Conservation (phyloP, 2,888 invertebrate genomes). For the Caenorhabditis sp. region DNA sequence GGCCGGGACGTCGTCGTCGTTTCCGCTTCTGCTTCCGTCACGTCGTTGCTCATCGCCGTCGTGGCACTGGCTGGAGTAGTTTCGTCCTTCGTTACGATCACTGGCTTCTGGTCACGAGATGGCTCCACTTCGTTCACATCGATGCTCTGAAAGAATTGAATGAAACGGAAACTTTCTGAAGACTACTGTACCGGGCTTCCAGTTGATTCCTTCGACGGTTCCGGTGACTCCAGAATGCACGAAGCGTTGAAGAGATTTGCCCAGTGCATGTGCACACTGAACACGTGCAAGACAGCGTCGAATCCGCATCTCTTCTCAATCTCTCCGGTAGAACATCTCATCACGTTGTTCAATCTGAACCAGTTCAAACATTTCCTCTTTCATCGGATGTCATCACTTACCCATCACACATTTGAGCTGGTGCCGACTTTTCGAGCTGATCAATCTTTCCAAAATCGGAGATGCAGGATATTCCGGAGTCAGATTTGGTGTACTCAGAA, state of each 20-base stretch:
- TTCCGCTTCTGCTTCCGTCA: slow-evolving; percentile 27
- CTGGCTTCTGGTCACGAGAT: slow-evolving; percentile 61
- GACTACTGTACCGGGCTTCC: background rate
- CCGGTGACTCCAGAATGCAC: slow-evolving; percentile 62
- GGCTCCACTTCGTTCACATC: slow-evolving; percentile 59
- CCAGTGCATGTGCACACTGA: slow-evolving; percentile 72
- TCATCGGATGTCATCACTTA: slow-evolving; percentile 18
- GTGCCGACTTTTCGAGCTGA: slow-evolving; percentile 66
- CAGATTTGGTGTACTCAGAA: slow-evolving; percentile 62
- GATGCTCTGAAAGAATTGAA: slow-evolving; percentile 54
- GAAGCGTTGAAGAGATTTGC: slow-evolving; percentile 66
- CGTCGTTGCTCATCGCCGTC: slow-evolving; percentile 32
- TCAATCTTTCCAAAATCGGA: slow-evolving; percentile 69
- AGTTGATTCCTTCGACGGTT: slow-evolving; percentile 44
- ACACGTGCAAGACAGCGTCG: slow-evolving; percentile 76
- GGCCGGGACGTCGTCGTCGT: slow-evolving; percentile 21
- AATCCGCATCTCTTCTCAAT: slow-evolving; percentile 71
- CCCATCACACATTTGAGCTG: slow-evolving; percentile 67
- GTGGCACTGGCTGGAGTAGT: slow-evolving; percentile 36
- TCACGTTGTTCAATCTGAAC: slow-evolving; percentile 67
- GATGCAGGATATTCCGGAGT: slow-evolving; percentile 68
- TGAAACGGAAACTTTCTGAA: too few species aligned
- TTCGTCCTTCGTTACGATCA: slow-evolving; percentile 46
- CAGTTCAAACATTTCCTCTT: background rate
- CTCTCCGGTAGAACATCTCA: slow-evolving; percentile 62